Base-by-base conservation (phyloP, 2,113 vertebrate species). In the Colinus virginianus region DNA sequence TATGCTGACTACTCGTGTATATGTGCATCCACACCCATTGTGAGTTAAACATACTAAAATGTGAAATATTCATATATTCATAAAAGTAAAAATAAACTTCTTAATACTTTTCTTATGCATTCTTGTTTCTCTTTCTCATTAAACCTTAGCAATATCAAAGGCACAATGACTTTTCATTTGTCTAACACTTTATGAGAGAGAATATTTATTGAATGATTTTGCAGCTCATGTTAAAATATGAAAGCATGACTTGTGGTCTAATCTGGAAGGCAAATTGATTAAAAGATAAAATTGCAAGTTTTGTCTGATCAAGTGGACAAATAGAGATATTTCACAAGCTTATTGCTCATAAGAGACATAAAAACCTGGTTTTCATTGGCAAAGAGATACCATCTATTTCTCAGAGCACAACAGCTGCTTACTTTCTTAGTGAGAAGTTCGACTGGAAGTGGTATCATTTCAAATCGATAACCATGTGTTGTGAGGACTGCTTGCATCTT, bases 381-480 rank as follows among this genome's bases (percentile, higher is more conserved):
- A 69, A 75, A 67, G 25, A 7, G 5, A 25, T 40, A 7, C 36
- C 64, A 83, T 74, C 7, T 67, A 36, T 45, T 90, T 71, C 49
- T 84, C 70, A 91, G 61, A 87, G 55, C 21, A 20, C 32, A 83
- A 20, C 32, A 83, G 43, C 26, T 95, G 42, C 26, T 38, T 56
- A 8, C 80, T 30, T 18, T 76, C 53, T 76, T 68, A 88, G 18
- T n/a, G 25, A 83, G 63, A 66, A 74, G 32, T 66, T 74, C 56
- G 40, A 30, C 36, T 56, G 63, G 49, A 90, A 16, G 1, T 72
- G 58, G 16, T 72, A 46, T 14, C 21, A 71, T 43, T 78, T 21
- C 13, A 90, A 45, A 69, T 21, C 69, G 43, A 56, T 63, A 72
- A 8, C 36, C 13, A 28, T 11, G 4, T 51, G 32, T 66, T 76